Base-by-base conservation (phyloP, 1,140 invertebrate species). In the Cylas formicarius region DNA sequence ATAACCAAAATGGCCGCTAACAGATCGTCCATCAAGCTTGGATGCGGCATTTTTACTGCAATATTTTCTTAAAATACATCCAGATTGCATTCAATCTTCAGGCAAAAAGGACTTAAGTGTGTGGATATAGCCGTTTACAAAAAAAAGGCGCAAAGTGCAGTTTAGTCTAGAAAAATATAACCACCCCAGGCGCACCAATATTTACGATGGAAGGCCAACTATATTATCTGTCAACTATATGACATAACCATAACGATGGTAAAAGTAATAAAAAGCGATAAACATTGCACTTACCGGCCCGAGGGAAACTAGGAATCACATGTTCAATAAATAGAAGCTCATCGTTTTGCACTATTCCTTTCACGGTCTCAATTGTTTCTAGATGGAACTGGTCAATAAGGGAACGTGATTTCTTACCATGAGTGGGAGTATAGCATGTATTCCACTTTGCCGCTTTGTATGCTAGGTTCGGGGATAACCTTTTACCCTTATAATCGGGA, bases 291-390 rank as follows among this genome's bases (percentile, higher is more conserved):
- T 48, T 47, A 69, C 72, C 72, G 41, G 64, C 57, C 52, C 60
- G 62, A 16, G 61, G 37, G 50, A 69, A 77, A 39, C 81, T 74
- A 2, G 78, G 78, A 50, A 80, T 56, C 27, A 78, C 40, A 51
- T 74, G 71, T 50, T 67, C 61, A 4, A 70, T 41, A 42, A 56
- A 44, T n/a, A 72, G 56, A 64, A 57, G 68, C 4, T 67, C 46
- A 23, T 62, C 32, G 19, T 67, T 65, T 31, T 64, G 64, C 17
- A 67, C 60, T 28, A 66, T 54, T 7, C 57, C 36, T 31, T 50
- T 44, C 4, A 62, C 10, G 5, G 48, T 50, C 4, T 67, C 64
- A 6, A 61, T 59, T 1, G 71, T 57, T 45, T 72, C 68, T 14
- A 74, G 31, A 21, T 71, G 58, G n/a, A 72, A 54, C 44, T 61